phyloP scores from a whole-genome alignment of 2,888 invertebrate genomes.

The Morpho achilles region DNA sequence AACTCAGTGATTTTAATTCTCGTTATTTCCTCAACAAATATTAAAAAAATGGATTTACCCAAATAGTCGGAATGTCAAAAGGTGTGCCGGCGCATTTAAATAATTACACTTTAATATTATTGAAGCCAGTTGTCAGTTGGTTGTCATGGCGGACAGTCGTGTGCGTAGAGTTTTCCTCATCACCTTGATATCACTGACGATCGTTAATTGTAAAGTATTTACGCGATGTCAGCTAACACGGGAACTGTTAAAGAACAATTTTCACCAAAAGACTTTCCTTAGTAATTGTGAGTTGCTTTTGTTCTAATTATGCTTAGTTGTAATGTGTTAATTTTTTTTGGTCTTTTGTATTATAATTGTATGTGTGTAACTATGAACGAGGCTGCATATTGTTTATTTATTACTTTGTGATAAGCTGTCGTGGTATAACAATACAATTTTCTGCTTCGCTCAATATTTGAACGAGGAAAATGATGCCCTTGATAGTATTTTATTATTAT shows the following conservation, averaged over 20 bases:
- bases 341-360: slow-evolving; percentile 22
- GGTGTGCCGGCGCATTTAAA: slow-evolving; percentile 49
- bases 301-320: slow-evolving; percentile 4
- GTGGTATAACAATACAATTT: slow-evolving; percentile 9
- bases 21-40: neutral
- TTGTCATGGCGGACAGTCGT: slow-evolving; percentile 52
- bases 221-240: slow-evolving; percentile 84
- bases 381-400: slow-evolving; percentile 17
- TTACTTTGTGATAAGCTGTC: slow-evolving; percentile 13
- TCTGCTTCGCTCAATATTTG: slow-evolving; percentile 8
- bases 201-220: slow-evolving; percentile 74
- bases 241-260: slow-evolving; percentile 81
- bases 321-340: slow-evolving; percentile 14
- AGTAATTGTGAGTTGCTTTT: slow-evolving; percentile 83
- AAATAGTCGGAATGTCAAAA: slow-evolving; percentile 30
- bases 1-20: too few relatives aligned
- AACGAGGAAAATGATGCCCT: slow-evolving; percentile 13
- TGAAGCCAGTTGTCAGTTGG: slow-evolving; percentile 41
- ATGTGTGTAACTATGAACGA: slow-evolving; percentile 19
- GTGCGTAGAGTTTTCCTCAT: slow-evolving; percentile 34
- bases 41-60: slow-evolving; percentile 23
- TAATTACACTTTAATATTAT: slow-evolving; percentile 29
- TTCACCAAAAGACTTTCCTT: slow-evolving; percentile 81
- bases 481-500: neutral
- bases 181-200: slow-evolving; percentile 41